Evolutionary conservation across 2,888 invertebrate genomes (phyloP).

Genomic region (Lacanobia oleracea): DNA sequence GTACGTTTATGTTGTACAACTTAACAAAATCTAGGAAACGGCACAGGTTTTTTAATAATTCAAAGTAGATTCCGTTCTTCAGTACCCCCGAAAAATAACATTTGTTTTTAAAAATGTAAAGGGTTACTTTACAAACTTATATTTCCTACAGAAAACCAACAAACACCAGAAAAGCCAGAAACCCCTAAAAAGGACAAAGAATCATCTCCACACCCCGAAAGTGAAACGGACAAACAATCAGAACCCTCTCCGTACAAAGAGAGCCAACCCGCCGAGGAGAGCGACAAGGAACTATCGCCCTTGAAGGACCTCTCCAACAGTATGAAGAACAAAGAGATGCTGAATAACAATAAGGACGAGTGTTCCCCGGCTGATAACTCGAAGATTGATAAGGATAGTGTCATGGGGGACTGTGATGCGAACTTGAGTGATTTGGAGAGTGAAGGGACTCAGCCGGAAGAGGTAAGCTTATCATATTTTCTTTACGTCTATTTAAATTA

Average conservation of each 20-base stretch:
- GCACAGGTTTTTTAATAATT: no score
- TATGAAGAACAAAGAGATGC: conserved; percentile 79
- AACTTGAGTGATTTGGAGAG: conserved; percentile 96
- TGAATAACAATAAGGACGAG: conserved; percentile 88
- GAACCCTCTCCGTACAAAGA: conserved; percentile 76
- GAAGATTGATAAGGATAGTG: conserved; percentile 91
- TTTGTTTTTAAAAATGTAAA: no score
- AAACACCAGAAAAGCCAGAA: conserved; percentile 76
- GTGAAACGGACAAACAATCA: conserved; percentile 67
- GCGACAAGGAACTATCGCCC: conserved; percentile 79
- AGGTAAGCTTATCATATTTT: conserved; percentile 87
- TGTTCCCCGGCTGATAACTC: conserved; percentile 84
- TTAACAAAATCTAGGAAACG: no score
- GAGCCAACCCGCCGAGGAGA: conserved; percentile 66
- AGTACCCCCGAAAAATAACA: no score
- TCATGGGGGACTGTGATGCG: conserved; percentile 90
- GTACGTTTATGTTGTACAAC: no score
- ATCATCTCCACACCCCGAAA: conserved; percentile 69
- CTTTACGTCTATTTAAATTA: no score
- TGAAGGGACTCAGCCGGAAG: conserved; percentile 96
- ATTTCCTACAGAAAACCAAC: conserved; percentile 64
- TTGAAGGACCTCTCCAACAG: conserved; percentile 81
- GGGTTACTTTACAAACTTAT: no score
- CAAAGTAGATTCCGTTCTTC: no score
- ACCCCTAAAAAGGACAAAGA: conserved; percentile 82